Percentiles rank a stretch among this genome's conserved stretches.
phyloP scores from a whole-genome alignment of 1,140 invertebrate genomes.

The Rhagoletis zephyria region DNA sequence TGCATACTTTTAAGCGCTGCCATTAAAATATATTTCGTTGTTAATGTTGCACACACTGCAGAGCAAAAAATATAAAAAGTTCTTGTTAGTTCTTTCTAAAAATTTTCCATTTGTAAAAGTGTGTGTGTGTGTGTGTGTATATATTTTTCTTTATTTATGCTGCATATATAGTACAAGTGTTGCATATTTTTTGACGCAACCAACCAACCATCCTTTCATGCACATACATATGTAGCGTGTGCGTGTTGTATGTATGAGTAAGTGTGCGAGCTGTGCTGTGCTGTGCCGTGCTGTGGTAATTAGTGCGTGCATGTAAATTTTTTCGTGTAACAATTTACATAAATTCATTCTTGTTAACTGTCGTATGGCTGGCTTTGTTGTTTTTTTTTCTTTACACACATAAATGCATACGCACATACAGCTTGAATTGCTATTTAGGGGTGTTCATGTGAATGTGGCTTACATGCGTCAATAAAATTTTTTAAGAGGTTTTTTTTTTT shows the following conservation, averaged over 20 bases:
- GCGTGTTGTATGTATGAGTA: neutral
- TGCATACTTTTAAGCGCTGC: conserved; percentile 22
- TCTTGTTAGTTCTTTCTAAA: conserved; percentile 3
- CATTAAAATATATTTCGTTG: neutral
- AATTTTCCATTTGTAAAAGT: neutral
- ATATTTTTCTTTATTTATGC: neutral
- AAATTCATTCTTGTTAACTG: neutral
- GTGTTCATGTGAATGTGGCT: neutral
- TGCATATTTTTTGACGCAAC: conserved; percentile 25
- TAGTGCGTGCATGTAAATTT: conserved; percentile 43
- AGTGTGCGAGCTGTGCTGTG: neutral
- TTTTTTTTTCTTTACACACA: neutral
- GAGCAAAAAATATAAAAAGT: neutral
- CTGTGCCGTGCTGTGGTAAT: neutral
- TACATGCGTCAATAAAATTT: conserved; percentile 25
- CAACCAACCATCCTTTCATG: neutral
- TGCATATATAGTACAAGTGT: neutral
- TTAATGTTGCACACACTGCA: conserved; percentile 29
- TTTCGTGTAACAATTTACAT: conserved; percentile 10
- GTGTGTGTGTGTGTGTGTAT: neutral
- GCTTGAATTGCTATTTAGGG: neutral
- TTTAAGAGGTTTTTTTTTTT: neutral
- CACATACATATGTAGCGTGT: neutral
- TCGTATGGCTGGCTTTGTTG: neutral
- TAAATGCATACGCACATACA: neutral